Evolutionary conservation across 2,797 vertebrate species (phyloP).

Genomic region (Morelia viridis): DNA sequence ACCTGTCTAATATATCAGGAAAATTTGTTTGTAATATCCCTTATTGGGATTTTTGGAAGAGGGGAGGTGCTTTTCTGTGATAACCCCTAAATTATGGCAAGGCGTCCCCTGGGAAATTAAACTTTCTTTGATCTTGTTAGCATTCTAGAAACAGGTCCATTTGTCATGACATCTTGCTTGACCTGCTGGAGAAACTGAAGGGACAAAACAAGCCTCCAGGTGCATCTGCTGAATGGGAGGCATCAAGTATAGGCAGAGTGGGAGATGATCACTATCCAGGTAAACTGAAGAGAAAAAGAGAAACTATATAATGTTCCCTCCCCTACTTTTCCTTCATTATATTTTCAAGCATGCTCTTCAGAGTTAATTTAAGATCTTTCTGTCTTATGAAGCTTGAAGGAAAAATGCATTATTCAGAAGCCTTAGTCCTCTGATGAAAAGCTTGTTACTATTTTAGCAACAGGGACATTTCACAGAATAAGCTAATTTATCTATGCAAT

Average conservation of each 20-base stretch:
- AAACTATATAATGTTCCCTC: neutral
- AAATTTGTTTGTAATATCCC: neutral
- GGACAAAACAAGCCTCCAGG: neutral
- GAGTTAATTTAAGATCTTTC: slow-evolving; percentile 28
- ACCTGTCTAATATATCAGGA: neutral
- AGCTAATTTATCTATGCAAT: slow-evolving; percentile 36
- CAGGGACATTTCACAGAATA: slow-evolving; percentile 36
- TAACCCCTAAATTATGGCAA: neutral
- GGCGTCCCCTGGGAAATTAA: neutral
- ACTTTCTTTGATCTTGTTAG: neutral
- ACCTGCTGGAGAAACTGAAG: neutral
- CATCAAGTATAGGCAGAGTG: neutral
- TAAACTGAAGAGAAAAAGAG: neutral
- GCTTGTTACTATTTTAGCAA: slow-evolving; percentile 37
- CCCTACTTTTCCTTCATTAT: neutral
- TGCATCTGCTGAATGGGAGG: neutral
- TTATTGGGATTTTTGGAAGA: neutral
- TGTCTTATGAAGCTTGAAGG: slow-evolving; percentile 31
- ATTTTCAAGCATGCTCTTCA: slow-evolving; percentile 25
- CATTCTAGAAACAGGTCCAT: neutral
- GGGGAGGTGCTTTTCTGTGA: neutral
- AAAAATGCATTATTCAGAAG: slow-evolving; percentile 26
- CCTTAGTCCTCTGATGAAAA: slow-evolving; percentile 30
- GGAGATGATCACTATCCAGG: neutral
- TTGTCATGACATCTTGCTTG: neutral